Conservation (phyloP, 2,888 invertebrate genomes). For the Trissolcus brochymenae region DNA sequence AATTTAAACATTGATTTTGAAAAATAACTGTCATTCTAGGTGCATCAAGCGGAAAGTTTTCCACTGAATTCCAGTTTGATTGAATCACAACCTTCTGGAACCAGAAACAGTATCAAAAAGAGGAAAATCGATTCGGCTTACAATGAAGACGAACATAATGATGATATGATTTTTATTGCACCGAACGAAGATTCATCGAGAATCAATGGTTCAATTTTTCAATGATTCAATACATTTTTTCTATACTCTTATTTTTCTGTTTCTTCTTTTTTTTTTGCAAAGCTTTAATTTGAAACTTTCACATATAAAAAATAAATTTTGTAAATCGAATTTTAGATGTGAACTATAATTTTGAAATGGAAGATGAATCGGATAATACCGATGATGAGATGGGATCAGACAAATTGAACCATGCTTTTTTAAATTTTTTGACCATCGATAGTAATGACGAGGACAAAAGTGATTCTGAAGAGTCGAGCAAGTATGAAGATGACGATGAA, state of each 20-base stretch:
- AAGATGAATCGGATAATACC: constrained; percentile 85
- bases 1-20: neutral
- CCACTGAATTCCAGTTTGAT: constrained; percentile 75
- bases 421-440: constrained; percentile 84
- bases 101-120: constrained; percentile 67
- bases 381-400: constrained; percentile 83
- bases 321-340: constrained; percentile 63
- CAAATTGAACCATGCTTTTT: constrained; percentile 84
- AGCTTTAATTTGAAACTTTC: neutral
- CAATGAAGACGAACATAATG: constrained; percentile 80
- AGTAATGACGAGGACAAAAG: constrained; percentile 79
- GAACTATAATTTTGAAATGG: constrained; percentile 66
- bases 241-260: too few species aligned
- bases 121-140: constrained; percentile 79
- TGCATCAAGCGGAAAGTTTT: constrained; percentile 79
- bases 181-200: constrained; percentile 66
- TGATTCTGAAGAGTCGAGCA: constrained; percentile 76
- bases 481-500: constrained; percentile 72
- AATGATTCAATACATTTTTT: neutral
- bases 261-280: too few species aligned
- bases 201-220: too few species aligned
- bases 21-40: constrained; percentile 33
- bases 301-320: neutral
- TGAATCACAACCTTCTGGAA: constrained; percentile 64
- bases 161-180: constrained; percentile 80